Evolutionary conservation across 37 sponge, comb jelly and placozoan species (phyloP).

Genomic region (Tethya wilhelma): DNA sequence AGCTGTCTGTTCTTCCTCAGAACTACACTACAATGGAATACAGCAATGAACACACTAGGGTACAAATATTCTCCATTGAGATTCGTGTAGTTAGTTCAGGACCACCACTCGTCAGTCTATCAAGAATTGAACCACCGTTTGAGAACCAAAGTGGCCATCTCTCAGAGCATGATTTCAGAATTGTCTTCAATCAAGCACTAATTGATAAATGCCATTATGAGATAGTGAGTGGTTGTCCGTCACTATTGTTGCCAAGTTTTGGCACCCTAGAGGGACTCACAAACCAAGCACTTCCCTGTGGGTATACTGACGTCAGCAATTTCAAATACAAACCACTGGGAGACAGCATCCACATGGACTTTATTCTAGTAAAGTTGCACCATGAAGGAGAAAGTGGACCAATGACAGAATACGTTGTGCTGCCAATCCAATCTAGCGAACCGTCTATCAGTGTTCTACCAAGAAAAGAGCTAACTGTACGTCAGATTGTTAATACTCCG

Average conservation of each 20-base stretch:
- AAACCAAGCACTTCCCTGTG: slow-evolving; percentile 29
- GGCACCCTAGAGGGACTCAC: not conserved
- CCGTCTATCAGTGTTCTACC: not conserved
- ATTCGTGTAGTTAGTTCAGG: not conserved
- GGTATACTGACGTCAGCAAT: not conserved
- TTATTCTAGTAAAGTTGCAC: slow-evolving; percentile 6
- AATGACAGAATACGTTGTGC: not conserved
- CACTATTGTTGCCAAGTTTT: not conserved
- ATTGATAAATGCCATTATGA: slow-evolving; percentile 24
- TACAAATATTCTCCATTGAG: not conserved
- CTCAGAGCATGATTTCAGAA: not conserved
- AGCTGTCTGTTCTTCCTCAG: slow-evolving; percentile 3
- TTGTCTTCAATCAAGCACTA: slow-evolving; percentile 4
- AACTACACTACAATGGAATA: not conserved
- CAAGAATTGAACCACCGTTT: not conserved
- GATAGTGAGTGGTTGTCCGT: not conserved
- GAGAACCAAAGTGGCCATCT: not conserved
- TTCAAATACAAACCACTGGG: not conserved
- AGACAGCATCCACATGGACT: not conserved
- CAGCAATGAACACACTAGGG: not conserved
- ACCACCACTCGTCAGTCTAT: not conserved
- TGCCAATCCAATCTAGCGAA: not conserved
- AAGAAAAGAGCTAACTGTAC: not conserved
- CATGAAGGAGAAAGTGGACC: not conserved
- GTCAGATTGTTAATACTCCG: slow-evolving; percentile 8